These are phyloP conservation scores for Gymnothorax javanicus DNA, from an alignment of 2,797 vertebrate genomes.

Conservation along the genomic window DNA sequence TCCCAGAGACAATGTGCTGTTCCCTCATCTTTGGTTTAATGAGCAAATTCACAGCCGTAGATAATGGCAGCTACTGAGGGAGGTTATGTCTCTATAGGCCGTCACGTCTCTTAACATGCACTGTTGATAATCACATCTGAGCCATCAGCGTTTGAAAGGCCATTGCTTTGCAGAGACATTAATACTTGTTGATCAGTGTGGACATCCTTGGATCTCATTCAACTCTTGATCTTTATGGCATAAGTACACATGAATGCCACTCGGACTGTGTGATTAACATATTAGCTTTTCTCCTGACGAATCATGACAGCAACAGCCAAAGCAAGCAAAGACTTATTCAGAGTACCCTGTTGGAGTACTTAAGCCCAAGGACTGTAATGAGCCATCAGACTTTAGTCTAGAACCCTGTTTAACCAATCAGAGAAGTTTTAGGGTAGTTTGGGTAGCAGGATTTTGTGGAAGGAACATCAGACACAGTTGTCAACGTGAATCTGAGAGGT, in stretches of 20 bases:
- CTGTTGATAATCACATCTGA: background rate
- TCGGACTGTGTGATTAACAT: background rate
- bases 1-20: background rate
- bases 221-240: background rate
- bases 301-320: background rate
- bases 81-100: background rate
- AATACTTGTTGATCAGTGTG: background rate
- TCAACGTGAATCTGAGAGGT: slow-evolving; percentile 21
- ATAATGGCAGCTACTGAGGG: background rate
- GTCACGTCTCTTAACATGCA: background rate
- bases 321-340: background rate
- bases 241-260: background rate
- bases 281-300: background rate
- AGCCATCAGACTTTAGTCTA: background rate
- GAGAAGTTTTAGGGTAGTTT: background rate
- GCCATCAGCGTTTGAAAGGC: background rate
- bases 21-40: background rate
- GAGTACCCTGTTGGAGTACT: background rate
- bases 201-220: background rate
- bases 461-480: slow-evolving; percentile 39
- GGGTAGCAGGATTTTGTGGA: background rate
- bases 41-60: background rate
- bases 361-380: background rate
- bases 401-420: background rate
- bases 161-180: background rate